phyloP scores from a whole-genome alignment of 2,888 invertebrate genomes.

The Melikaiella ostensackeni region DNA sequence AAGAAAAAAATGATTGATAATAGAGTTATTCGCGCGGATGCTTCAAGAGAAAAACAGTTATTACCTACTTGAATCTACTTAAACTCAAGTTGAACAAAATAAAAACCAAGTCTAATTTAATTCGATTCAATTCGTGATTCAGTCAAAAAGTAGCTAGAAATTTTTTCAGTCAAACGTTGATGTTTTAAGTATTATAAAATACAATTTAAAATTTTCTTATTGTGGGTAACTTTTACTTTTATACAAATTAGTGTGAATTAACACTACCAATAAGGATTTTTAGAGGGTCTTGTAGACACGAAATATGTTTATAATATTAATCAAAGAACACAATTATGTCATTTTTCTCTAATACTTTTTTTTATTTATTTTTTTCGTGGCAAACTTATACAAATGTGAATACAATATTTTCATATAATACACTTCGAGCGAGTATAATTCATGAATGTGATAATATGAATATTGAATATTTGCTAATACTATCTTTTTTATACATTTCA shows the following conservation, averaged over 20 bases:
- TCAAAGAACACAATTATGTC: not conserved
- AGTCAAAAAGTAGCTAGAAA: too few relatives aligned
- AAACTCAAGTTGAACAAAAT: too few relatives aligned
- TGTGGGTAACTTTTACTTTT: too few relatives aligned
- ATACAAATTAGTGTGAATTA: too few relatives aligned
- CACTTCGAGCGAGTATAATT: not conserved
- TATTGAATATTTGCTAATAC: not conserved
- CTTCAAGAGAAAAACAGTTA: not conserved
- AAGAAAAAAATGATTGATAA: not conserved
- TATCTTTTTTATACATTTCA: not conserved
- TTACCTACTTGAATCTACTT: not conserved
- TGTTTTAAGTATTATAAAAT: too few relatives aligned
- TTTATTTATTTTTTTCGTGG: not conserved
- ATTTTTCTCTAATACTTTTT: not conserved
- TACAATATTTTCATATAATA: not conserved
- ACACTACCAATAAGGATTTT: too few relatives aligned
- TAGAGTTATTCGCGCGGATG: not conserved
- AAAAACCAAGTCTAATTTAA: too few relatives aligned
- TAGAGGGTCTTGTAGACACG: too few relatives aligned
- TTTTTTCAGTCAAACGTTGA: too few relatives aligned
- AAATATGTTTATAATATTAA: not conserved
- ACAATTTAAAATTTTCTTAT: too few relatives aligned
- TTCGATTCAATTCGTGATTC: too few relatives aligned
- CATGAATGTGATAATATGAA: not conserved
- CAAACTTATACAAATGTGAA: not conserved